Conservation (phyloP, 2,888 invertebrate species). For the Minunthozetes semirufus region DNA sequence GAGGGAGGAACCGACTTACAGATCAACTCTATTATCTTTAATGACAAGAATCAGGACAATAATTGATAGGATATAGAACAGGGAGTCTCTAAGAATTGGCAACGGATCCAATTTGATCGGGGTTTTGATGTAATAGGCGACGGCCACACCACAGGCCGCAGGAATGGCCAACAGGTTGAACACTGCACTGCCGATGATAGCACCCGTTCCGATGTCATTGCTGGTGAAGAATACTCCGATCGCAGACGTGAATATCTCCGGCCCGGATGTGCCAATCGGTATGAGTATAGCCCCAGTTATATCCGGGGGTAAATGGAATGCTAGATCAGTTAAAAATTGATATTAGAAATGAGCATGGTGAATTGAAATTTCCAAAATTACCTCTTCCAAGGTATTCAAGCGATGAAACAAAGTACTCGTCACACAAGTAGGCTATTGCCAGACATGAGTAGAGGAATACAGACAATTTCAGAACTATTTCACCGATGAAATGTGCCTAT, state of each 20-base stretch:
- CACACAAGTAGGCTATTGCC: constrained; percentile 35
- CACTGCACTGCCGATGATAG: constrained; percentile 35
- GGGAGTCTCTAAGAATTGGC: constrained; percentile 30
- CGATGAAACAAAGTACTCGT: constrained; percentile 35
- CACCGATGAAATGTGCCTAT: constrained; percentile 12
- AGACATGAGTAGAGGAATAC: constrained; percentile 34
- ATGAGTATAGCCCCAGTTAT: constrained; percentile 34
- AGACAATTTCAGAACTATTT: background rate
- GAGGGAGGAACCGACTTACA: constrained; percentile 17
- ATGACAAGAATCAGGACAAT: constrained; percentile 34
- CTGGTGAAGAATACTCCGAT: constrained; percentile 34
- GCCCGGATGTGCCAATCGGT: constrained; percentile 35
- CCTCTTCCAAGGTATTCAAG: constrained; percentile 27
- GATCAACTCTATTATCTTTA: constrained; percentile 34
- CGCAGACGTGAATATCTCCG: constrained; percentile 34
- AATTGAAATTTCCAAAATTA: background rate
- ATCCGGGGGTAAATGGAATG: constrained; percentile 25
- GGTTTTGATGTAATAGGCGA: constrained; percentile 31
- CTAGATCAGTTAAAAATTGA: background rate
- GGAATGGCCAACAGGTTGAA: constrained; percentile 35
- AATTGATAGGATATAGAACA: constrained; percentile 34
- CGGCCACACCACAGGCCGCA: constrained; percentile 34
- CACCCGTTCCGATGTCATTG: constrained; percentile 37
- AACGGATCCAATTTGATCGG: constrained; percentile 20
- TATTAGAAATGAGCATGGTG: background rate